Conservation (phyloP, 2,797 vertebrate genomes). For the Pangasius macronema region DNA sequence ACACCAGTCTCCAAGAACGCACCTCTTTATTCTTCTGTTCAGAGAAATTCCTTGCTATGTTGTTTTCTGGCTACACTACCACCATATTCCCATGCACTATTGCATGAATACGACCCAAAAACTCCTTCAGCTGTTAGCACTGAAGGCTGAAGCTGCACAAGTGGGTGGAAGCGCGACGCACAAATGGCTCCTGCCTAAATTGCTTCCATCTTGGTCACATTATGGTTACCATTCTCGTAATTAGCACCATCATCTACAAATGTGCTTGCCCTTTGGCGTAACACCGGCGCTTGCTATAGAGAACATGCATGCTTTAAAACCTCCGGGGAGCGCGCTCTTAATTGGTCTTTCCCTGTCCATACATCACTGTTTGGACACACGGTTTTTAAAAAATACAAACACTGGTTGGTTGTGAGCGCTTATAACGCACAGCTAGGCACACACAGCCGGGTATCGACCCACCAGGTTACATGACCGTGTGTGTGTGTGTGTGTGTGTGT, state of each 20-base stretch:
- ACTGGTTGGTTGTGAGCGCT: slow-evolving; percentile 13
- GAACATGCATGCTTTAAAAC: slow-evolving; percentile 64
- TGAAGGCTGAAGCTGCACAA: slow-evolving; percentile 65
- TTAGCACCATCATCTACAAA: slow-evolving; percentile 89
- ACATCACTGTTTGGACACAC: slow-evolving; percentile 3
- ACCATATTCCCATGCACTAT: not conserved
- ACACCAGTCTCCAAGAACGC: not conserved
- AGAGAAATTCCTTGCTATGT: not conserved
- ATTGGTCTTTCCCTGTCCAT: slow-evolving; percentile 70
- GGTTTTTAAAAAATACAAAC: not conserved
- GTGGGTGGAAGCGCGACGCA: slow-evolving; percentile 83
- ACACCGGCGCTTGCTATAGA: slow-evolving; percentile 73
- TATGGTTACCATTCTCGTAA: slow-evolving; percentile 86
- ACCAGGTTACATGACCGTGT: slow-evolving; percentile 65
- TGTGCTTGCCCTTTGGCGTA: slow-evolving; percentile 85
- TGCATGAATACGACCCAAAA: slow-evolving; percentile 31
- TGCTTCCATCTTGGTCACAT: slow-evolving; percentile 88
- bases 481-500: slow-evolving; percentile 20
- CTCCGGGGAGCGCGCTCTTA: slow-evolving; percentile 69
- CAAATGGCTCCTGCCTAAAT: slow-evolving; percentile 87
- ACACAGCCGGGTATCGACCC: slow-evolving; percentile 54
- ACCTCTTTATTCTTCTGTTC: not conserved
- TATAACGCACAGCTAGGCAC: slow-evolving; percentile 1
- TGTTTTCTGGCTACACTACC: not conserved
- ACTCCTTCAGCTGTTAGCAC: slow-evolving; percentile 23